Base-by-base conservation (phyloP, 2,888 invertebrate species). In the Lypha dubia region DNA sequence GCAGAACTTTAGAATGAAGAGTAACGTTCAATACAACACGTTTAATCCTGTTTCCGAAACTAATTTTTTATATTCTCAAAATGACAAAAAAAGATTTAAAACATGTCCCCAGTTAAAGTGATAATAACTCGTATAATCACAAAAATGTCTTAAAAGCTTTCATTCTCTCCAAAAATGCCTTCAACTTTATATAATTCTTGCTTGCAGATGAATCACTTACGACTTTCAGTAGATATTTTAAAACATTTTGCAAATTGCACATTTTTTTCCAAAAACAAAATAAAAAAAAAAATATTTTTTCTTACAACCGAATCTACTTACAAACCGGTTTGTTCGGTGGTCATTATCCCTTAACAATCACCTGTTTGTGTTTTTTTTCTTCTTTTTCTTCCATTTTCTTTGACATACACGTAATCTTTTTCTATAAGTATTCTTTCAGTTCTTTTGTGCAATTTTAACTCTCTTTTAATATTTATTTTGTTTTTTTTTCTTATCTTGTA, bases 281-380 rank as follows among this genome's bases (percentile, higher is more conserved):
- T n/a, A n/a, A 28, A 51, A n/a, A 17, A 6, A 24, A 22, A 65
- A 56, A 38, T 38, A 74, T 7, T 2, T 49, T 77, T 71, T 35
- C n/a, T 56, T 71, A 38, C 17, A 41, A 24, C 32, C 7, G 6
- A 3, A 56, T 65, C 49, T 49, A 20, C 49, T 65, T 15, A 15
- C 22, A 84, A 84, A 84, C 84, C 81, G 81, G 84, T 84, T 83
- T 84, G 51, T 51, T 68, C 62, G 46, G 56, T 81, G 81, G 81
- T 74, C 73, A 77, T 84, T 81, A 74, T 81, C 77, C 81, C 84
- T 84, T 84, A 60, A 58, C 76, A 73, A 74, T 81, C 84, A 84
- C 81, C 84, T 81, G 84, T 17, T 15, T 60, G 44, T 73, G 24
- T 67, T n/a, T n/a, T n/a, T n/a, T n/a, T 28, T 53, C 35, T 22